Evolutionary conservation across 2,113 vertebrate genomes (phyloP), one percentile per base, ranked within the genome.

Genomic region (Numida meleagris): DNA sequence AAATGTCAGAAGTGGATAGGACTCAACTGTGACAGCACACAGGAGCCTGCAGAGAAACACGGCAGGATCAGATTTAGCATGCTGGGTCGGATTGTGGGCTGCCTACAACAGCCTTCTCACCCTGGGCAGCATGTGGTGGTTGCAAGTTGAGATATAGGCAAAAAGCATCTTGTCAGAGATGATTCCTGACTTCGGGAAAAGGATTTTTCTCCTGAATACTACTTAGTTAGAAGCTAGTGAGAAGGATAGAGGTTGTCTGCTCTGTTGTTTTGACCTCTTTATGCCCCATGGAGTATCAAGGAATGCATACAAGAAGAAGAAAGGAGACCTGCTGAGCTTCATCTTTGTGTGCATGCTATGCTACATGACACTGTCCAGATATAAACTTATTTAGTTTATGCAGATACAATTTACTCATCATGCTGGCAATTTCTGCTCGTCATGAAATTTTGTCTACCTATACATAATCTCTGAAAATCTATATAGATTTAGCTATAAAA

Each of bases 1-100:
- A 96, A 95, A 95, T 79, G 94, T 96, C 94, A 93, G 86, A 73
- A 81, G 73, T 62, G 90, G 82, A 81, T 1, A 57, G 74, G 88
- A n/a, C 75, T 95, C 86, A 91, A 61, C 40, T 68, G 82, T 81
- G 86, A 88, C 72, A 87, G 73, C 78, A 55, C 43, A 71, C 78
- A 91, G 85, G 23, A 94, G 71, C 84, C 89, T 71, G 78, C 46
- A 0, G 34, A 93, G 88, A 78, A 95, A 66, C 2, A 0, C 74
- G n/a, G 82, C 86, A 91, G 94, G 57, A 71, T 71, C 42, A 76
- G 66, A 65, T 71, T 87, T 67, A 34, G 42, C 67, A 33, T 0
- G 1, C 23, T 0, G 15, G 67, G 62, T 40, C 25, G 14, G 58
- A 14, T 38, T 40, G 76, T 34, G 75, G 50, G 68, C 66, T 55